Conservation (phyloP, 2,113 vertebrate genomes). For the Oenanthe melanoleuca region DNA sequence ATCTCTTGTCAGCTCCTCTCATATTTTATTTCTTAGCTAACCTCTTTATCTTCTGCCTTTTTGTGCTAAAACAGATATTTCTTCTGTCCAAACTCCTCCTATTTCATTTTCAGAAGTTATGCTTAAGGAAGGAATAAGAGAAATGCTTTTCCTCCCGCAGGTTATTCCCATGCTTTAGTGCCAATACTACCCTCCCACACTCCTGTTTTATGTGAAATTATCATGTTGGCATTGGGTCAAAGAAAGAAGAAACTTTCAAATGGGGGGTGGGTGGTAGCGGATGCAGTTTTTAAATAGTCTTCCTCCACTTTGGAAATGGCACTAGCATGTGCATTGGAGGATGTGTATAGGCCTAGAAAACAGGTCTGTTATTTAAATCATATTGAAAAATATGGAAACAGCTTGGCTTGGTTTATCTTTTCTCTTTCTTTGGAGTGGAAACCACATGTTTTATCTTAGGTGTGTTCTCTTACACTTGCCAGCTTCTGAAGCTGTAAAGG, state of each 20-base stretch:
- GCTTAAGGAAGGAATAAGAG: constrained; percentile 1
- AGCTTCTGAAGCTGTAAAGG: neutral
- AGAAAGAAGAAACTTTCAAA: constrained; percentile 1
- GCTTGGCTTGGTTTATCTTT: constrained; percentile 7
- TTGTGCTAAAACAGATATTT: neutral
- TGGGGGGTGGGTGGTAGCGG: neutral
- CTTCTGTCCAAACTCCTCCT: neutral
- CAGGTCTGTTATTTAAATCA: constrained; percentile 42
- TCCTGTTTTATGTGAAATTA: constrained; percentile 39
- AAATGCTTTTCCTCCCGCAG: constrained; percentile 13
- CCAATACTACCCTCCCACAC: constrained; percentile 52
- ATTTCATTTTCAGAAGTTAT: neutral
- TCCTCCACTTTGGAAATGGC: neutral
- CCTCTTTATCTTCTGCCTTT: neutral
- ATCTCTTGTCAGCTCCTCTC: neutral
- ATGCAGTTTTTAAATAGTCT: neutral
- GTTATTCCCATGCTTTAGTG: constrained; percentile 64
- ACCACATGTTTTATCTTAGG: neutral
- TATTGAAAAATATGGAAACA: constrained; percentile 18
- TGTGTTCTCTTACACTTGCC: constrained; percentile 13
- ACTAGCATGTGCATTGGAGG: neutral
- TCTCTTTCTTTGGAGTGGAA: constrained; percentile 18
- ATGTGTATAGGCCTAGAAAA: neutral
- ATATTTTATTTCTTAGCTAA: neutral
- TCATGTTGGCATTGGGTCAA: constrained; percentile 21